phyloP scores from a whole-genome alignment of 2,888 invertebrate genomes.

The Platycheirus albimanus region DNA sequence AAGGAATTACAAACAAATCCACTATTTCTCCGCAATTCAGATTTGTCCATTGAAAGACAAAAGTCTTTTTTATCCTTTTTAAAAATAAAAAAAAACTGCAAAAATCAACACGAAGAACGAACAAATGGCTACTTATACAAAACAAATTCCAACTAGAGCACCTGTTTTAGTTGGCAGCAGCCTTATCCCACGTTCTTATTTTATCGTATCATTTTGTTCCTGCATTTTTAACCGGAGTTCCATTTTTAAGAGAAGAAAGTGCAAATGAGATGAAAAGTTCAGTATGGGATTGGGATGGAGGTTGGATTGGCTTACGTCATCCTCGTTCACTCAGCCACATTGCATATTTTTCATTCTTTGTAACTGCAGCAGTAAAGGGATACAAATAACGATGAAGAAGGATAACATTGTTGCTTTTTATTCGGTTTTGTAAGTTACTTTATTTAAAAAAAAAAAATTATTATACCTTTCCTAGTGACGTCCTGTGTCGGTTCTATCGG shows the following conservation, averaged over 20 bases:
- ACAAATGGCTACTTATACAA: constrained; percentile 43
- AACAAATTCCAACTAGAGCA: constrained; percentile 43
- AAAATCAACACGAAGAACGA: constrained; percentile 7
- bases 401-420: constrained; percentile 48
- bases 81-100: constrained; percentile 16
- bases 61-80: constrained; percentile 45
- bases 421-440: constrained; percentile 33
- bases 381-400: constrained; percentile 31
- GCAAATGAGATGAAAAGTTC: constrained; percentile 61
- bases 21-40: constrained; percentile 10
- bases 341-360: constrained; percentile 27
- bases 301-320: constrained; percentile 32
- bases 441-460: constrained; percentile 16
- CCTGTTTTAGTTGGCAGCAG: constrained; percentile 54
- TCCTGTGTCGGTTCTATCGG: constrained; percentile 10
- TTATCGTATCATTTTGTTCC: neutral
- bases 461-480: constrained; percentile 10
- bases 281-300: constrained; percentile 17
- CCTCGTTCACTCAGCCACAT: constrained; percentile 8
- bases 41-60: neutral
- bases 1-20: constrained; percentile 46
- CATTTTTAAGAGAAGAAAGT: constrained; percentile 41
- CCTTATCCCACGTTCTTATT: constrained; percentile 4
- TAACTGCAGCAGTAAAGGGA: constrained; percentile 27
- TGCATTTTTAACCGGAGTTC: neutral